Conservation (phyloP, 2,797 vertebrate species). For the Melanotaenia nigrans region DNA sequence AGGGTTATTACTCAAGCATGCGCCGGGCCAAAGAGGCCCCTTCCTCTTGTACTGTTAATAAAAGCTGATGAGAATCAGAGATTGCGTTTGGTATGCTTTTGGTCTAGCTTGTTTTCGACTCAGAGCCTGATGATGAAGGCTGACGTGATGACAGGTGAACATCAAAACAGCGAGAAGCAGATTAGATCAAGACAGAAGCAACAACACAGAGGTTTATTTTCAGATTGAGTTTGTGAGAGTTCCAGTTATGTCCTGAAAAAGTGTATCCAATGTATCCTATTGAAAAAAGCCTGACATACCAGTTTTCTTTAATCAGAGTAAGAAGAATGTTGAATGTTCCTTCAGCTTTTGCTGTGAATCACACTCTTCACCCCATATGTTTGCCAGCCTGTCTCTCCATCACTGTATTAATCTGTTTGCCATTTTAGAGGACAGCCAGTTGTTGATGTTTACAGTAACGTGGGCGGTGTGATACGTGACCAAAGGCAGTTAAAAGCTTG, state of each 20-base stretch:
- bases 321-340: neutral
- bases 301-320: neutral
- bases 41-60: slow-evolving; percentile 28
- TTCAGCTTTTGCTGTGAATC: slow-evolving; percentile 1
- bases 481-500: slow-evolving; percentile 39
- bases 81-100: slow-evolving; percentile 7
- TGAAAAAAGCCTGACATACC: neutral
- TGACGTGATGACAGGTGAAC: slow-evolving; percentile 29
- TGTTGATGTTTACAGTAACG: slow-evolving; percentile 16
- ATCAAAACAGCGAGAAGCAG: slow-evolving; percentile 33
- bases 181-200: slow-evolving; percentile 27
- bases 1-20: slow-evolving; percentile 1
- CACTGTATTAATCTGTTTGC: slow-evolving; percentile 11
- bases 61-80: slow-evolving; percentile 34
- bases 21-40: slow-evolving; percentile 20
- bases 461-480: slow-evolving; percentile 34
- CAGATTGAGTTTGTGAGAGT: slow-evolving; percentile 13
- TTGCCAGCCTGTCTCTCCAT: slow-evolving; percentile 8
- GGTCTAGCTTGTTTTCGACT: slow-evolving; percentile 8
- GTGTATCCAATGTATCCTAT: neutral
- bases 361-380: slow-evolving; percentile 8
- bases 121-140: slow-evolving; percentile 31
- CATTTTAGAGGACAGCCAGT: slow-evolving; percentile 6
- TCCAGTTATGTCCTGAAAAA: slow-evolving; percentile 9
- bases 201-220: slow-evolving; percentile 29